A percentile compares a stretch with the other conserved stretches of the same genome.
Conservation (phyloP, 2,113 vertebrate species). For the Platichthys stellatus region DNA sequence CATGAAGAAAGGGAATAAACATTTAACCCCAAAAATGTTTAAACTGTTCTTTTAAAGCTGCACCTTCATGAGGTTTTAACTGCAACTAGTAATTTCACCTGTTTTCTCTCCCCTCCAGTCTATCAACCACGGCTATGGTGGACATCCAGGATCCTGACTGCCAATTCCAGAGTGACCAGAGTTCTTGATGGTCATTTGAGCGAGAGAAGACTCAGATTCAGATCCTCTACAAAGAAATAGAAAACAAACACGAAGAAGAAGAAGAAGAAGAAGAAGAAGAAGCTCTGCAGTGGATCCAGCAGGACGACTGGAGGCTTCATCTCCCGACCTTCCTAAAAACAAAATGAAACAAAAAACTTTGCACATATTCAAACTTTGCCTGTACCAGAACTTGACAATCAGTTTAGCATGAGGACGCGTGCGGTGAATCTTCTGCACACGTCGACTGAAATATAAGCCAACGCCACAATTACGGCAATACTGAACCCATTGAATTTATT, state of each 20-base stretch:
- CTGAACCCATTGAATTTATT: slow-evolving; percentile 50
- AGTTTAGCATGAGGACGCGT: slow-evolving; percentile 57
- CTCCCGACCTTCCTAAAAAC: slow-evolving; percentile 45
- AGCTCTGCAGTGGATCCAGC: slow-evolving; percentile 58
- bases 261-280: slow-evolving; percentile 68
- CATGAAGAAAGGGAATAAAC: background rate
- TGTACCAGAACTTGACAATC: slow-evolving; percentile 79
- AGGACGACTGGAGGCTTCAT: slow-evolving; percentile 51
- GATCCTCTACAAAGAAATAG: slow-evolving; percentile 31
- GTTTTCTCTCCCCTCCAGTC: slow-evolving; percentile 70
- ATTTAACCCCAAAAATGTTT: background rate
- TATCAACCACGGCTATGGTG: slow-evolving; percentile 77
- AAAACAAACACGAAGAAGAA: slow-evolving; percentile 46
- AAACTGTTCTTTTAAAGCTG: background rate
- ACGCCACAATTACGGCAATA: slow-evolving; percentile 72
- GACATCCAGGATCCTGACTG: slow-evolving; percentile 83
- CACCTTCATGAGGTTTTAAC: background rate
- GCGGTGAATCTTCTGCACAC: slow-evolving; percentile 42
- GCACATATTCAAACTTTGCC: slow-evolving; percentile 72
- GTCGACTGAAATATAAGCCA: slow-evolving; percentile 64
- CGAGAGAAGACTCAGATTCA: slow-evolving; percentile 58
- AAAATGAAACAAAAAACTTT: slow-evolving; percentile 50
- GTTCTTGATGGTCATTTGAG: slow-evolving; percentile 73
- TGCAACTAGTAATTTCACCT: slow-evolving; percentile 12
- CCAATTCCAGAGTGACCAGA: slow-evolving; percentile 69